A percentile compares a stretch with the other conserved stretches of the same genome.
phyloP scores from a whole-genome alignment of 2,888 invertebrate species.

The Lobophora halterata region DNA sequence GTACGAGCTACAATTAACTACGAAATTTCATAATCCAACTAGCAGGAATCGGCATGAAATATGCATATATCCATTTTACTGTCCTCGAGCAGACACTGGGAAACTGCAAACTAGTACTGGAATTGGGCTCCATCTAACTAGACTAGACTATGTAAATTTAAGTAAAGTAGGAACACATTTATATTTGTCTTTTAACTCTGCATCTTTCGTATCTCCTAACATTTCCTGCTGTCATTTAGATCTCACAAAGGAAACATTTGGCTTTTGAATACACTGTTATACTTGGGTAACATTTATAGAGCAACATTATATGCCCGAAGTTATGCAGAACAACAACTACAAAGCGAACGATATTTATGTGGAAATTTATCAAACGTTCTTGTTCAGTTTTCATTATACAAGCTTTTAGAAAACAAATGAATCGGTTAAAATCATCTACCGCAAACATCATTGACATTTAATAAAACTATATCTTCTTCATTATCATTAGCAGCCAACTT shows the following conservation, averaged over 20 bases:
- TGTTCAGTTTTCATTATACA: constrained; percentile 1
- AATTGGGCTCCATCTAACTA: constrained; percentile 32
- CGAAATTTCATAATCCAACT: constrained; percentile 9
- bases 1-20: no score
- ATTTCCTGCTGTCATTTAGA: constrained; percentile 30
- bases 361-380: constrained; percentile 1
- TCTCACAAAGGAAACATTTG: constrained; percentile 23
- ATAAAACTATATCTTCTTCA: no score
- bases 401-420: no score
- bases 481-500: background rate
- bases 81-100: constrained; percentile 27
- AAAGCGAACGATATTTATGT: background rate
- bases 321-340: no score
- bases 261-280: constrained; percentile 9
- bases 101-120: constrained; percentile 37
- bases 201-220: constrained; percentile 25
- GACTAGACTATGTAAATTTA: no score
- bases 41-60: constrained; percentile 19
- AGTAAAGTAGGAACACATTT: constrained; percentile 38
- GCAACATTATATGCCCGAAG: no score
- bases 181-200: constrained; percentile 35
- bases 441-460: no score
- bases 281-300: no score
- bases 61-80: constrained; percentile 26
- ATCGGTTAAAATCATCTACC: no score